Conservation (phyloP, 2,797 vertebrate genomes). For the Onychomys torridus region DNA sequence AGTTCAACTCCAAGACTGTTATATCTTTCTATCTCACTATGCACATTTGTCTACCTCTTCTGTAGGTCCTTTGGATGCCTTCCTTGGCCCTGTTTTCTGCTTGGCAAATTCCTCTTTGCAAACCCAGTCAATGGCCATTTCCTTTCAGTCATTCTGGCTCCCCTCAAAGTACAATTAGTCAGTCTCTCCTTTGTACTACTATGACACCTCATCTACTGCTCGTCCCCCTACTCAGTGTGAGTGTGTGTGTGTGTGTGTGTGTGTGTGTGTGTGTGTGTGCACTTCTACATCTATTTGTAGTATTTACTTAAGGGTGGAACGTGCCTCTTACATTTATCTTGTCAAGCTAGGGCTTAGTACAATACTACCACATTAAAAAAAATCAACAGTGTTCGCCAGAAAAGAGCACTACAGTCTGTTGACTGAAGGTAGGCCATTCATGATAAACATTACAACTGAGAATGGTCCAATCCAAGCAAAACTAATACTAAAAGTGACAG, state of each 20-base stretch:
- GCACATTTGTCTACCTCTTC: neutral
- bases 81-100: neutral
- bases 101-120: neutral
- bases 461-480: constrained; percentile 21
- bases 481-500: neutral
- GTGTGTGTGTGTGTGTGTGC: neutral
- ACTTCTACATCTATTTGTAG: neutral
- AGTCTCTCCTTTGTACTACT: neutral
- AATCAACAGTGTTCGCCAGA: neutral
- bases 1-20: neutral
- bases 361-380: neutral
- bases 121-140: neutral
- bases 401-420: constrained; percentile 16
- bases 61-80: neutral
- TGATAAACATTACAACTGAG: neutral
- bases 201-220: neutral
- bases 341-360: neutral
- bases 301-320: neutral
- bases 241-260: neutral
- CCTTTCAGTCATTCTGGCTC: neutral
- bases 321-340: neutral
- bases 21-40: neutral
- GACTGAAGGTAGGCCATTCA: neutral
- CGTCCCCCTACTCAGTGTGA: rapidly evolving
- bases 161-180: neutral